phyloP scores from a whole-genome alignment of 2,888 invertebrate species.

The Drosophila meridionalis region DNA sequence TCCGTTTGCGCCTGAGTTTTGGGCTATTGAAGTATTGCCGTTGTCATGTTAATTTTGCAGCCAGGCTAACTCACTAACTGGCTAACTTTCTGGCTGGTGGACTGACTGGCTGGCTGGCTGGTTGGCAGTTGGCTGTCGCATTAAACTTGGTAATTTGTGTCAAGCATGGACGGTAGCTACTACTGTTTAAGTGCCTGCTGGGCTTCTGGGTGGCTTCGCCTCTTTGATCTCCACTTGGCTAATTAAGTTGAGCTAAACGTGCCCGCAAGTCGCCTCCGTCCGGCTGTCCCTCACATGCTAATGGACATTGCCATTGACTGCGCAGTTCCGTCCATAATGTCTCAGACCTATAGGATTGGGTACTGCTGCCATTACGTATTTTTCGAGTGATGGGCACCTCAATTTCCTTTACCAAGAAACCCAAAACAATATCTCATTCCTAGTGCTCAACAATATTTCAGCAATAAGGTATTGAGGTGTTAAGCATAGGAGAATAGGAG shows the following conservation, averaged over 20 bases:
- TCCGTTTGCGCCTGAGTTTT: conserved; percentile 19
- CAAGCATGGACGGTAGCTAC: conserved; percentile 73
- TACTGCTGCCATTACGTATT: conserved; percentile 13
- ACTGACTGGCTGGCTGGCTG: not conserved
- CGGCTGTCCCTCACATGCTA: conserved; percentile 38
- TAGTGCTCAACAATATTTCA: conserved; percentile 1
- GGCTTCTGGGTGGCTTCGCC: conserved; percentile 73
- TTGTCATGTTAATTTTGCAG: conserved; percentile 74
- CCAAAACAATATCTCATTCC: conserved; percentile 22
- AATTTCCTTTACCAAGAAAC: conserved; percentile 2
- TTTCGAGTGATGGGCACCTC: conserved; percentile 26
- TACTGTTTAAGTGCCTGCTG: conserved; percentile 66
- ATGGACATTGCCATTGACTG: conserved; percentile 29
- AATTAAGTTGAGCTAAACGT: conserved; percentile 73
- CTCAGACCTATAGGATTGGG: conserved; percentile 12
- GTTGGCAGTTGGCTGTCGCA: conserved; percentile 59
- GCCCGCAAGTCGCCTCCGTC: conserved; percentile 49
- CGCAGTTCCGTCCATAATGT: conserved; percentile 21
- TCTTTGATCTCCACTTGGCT: conserved; percentile 64
- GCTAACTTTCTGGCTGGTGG: not conserved
- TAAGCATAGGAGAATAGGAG: no score
- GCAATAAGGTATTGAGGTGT: not conserved
- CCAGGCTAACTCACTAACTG: conserved; percentile 16
- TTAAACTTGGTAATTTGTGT: conserved; percentile 80
- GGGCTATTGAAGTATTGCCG: conserved; percentile 68